phyloP scores from a whole-genome alignment of 2,888 invertebrate genomes.

The Brenthis hecate region DNA sequence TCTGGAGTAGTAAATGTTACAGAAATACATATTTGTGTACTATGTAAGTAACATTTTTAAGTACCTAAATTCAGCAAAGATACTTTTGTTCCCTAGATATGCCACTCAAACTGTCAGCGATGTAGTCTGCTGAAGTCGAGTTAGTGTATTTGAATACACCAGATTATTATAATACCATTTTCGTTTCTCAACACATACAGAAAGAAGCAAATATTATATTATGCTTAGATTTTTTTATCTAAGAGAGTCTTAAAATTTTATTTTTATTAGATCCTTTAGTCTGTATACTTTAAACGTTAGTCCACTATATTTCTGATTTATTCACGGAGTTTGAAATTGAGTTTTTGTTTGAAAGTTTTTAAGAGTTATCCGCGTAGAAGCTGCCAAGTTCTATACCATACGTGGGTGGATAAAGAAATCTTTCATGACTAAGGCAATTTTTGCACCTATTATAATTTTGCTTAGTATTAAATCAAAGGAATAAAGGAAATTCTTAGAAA shows the following conservation, averaged over 20 bases:
- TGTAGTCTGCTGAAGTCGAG: slow-evolving; percentile 11
- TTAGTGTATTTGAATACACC: slow-evolving; percentile 11
- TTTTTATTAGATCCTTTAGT: slow-evolving; percentile 38
- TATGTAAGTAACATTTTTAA: too few relatives aligned
- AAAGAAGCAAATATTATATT: not conserved
- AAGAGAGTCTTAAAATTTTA: slow-evolving; percentile 4
- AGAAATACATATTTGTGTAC: too few relatives aligned
- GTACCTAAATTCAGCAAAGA: not conserved
- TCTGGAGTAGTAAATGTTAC: too few relatives aligned
- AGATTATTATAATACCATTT: not conserved
- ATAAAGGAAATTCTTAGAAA: not conserved
- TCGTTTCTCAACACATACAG: not conserved
- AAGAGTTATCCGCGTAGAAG: slow-evolving; percentile 16
- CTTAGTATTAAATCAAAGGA: not conserved
- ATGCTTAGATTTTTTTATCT: not conserved
- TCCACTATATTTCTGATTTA: slow-evolving; percentile 37
- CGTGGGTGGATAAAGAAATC: slow-evolving; percentile 14
- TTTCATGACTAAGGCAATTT: slow-evolving; percentile 14
- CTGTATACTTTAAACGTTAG: slow-evolving; percentile 37
- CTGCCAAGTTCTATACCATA: slow-evolving; percentile 22
- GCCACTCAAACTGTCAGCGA: slow-evolving; percentile 15
- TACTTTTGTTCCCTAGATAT: not conserved
- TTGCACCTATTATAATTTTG: slow-evolving; percentile 7
- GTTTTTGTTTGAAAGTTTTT: slow-evolving; percentile 22
- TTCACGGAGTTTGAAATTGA: slow-evolving; percentile 32